Conservation (phyloP, 1,140 invertebrate species). For the Heliconius congener region DNA sequence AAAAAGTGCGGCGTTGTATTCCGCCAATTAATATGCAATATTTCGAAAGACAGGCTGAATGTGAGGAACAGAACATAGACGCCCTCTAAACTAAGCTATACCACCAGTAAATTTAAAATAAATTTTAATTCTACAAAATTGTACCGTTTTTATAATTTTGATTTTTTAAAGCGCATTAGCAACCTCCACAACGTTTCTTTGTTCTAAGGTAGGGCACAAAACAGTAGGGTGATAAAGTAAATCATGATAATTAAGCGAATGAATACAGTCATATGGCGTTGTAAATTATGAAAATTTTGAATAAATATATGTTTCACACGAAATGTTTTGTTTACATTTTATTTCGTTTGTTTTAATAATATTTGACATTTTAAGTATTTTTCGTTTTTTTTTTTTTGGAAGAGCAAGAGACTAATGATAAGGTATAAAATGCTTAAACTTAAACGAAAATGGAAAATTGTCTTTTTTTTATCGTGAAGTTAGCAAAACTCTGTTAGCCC, state of each 20-base stretch:
- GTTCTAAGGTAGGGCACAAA: conserved; percentile 10
- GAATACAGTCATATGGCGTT: conserved; percentile 21
- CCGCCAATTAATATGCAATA: too few relatives aligned
- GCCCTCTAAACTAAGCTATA: not conserved
- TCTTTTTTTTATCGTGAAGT: too few relatives aligned
- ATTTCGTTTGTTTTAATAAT: not conserved
- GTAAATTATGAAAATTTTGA: conserved; percentile 35
- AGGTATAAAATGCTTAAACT: too few relatives aligned
- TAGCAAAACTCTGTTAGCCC: too few relatives aligned
- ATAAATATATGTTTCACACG: conserved; percentile 24
- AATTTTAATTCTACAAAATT: too few relatives aligned
- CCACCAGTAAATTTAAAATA: not conserved
- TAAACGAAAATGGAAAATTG: too few relatives aligned
- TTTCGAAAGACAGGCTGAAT: too few relatives aligned
- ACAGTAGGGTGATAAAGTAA: conserved; percentile 31
- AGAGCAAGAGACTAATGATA: too few relatives aligned
- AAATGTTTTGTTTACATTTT: conserved; percentile 8
- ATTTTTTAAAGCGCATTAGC: not conserved
- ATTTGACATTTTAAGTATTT: too few relatives aligned
- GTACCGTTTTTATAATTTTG: not conserved
- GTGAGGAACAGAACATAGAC: too few relatives aligned
- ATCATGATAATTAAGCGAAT: conserved; percentile 36
- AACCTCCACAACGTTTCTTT: not conserved
- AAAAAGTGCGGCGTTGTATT: not conserved
- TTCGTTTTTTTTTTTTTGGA: too few relatives aligned